Evolutionary conservation across 2,888 invertebrate genomes (phyloP), one percentile per base, ranked within the genome.

Genomic region (Synergus itoensis): DNA sequence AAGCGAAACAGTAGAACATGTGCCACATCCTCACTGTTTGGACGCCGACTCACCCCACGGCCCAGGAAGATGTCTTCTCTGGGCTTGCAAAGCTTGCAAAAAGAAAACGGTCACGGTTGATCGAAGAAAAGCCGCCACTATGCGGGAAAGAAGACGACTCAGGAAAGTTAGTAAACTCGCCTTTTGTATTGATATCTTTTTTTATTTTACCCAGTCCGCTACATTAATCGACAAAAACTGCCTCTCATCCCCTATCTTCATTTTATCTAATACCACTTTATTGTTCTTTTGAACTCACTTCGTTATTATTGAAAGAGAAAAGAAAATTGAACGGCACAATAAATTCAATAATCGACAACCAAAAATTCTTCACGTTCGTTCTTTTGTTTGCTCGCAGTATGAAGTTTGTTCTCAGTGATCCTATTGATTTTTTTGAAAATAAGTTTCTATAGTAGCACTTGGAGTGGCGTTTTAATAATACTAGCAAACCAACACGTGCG

Each of bases 21-120:
- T 92, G 84, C 92, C 91, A 0, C 91, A 92, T 85, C 91, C 92
- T 76, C 90, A 91, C 84, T 89, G 86, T 69, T 84, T 89, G 73
- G 89, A 90, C 75, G 88, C 90, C 75, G 90, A 91, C 84, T 85
- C 83, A 81, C 86, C 75, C 53, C 89, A 91, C 80, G 93, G 93
- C 9, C 95, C 95, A 75, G 93, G 97, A 82, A 95, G 97, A 82
- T 99, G 99, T 89, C 94, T 99, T 62, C 95, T 98, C 14, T 99
- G 99, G 99, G 99, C 99, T 2, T 99, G 99, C 92, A 99, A 99
- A 91, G 98, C 98, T 0, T 99, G 99, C 93, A 99, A 99, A 92
- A 96, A 98, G 93, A 98, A 99, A 93, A 98, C 97, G 18, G 98
- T 98, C 65, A 96, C 98, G 0, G 97, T 99, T 11, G 99, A 99